Base-by-base conservation (phyloP, 1,140 invertebrate species). In the Eufriesea mexicana region DNA sequence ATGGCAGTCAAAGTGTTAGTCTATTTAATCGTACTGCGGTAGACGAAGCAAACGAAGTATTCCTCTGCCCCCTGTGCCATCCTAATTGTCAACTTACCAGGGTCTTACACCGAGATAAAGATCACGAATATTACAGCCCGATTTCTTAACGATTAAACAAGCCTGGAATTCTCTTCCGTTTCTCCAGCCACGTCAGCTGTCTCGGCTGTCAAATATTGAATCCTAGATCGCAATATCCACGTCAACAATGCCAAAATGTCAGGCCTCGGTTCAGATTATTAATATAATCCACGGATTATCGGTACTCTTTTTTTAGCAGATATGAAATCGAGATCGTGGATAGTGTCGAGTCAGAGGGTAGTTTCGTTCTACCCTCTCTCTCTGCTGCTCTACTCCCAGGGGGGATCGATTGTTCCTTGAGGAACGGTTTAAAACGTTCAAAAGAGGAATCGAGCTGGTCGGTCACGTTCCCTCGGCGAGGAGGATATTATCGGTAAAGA, bases 321-420 rank as follows among this genome's bases (percentile, higher is more conserved):
- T 54, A 80, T 73, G 49, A 80, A 57, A 57, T 49, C 18, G 18
- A 7, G 35, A 71, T 35, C 49, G 47, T 20, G 23, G 68, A 55
- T 66, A 81, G n/a, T n/a, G 79, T 80, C 7, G 70, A 73, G 79
- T 80, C 79, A 64, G 79, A 6, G 28, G 16, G 77, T 49, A 79
- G 35, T 74, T 74, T 25, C 25, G 35, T 9, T 59, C 12, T 25
- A 35, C 25, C 12, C 25, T 5, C 62, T 35, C 61, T 18, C 25
- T 61, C 57, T 61, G 0, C 23, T 2, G 54, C 12, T 1, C 7
- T 6, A 20, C 49, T 59, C 5, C 57, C 57, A 51, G 12, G 28
- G 14, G 49, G 55, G 8, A 73, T 62, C 78, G 57, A 74, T 80
- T 47, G 78, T 74, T 75, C 79, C 49, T 75, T 8, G n/a, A 81